Conservation (phyloP, 1,140 invertebrate species). For the Mactra quadrangularis region DNA sequence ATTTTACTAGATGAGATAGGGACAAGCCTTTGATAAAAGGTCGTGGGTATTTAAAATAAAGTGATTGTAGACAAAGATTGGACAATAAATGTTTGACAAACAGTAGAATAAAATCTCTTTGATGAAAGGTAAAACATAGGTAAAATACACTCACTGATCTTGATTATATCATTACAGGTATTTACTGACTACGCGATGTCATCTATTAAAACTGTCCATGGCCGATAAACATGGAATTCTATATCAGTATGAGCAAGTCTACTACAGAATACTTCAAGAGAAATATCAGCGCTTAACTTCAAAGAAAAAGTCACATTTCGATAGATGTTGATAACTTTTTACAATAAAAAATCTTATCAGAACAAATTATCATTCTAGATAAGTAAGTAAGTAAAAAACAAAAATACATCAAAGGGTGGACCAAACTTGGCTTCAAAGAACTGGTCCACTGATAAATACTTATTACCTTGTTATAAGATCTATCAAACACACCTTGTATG, state of each 20-base stretch:
- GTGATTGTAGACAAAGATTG: conserved; percentile 19
- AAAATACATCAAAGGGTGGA: conserved; percentile 24
- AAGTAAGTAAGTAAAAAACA: conserved; percentile 29
- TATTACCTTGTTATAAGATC: no score
- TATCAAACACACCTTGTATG: no score
- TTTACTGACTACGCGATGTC: no score
- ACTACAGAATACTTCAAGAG: no score
- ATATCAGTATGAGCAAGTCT: no score
- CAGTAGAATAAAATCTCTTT: conserved; percentile 9
- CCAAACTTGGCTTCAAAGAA: no score
- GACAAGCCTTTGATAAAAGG: conserved; percentile 11
- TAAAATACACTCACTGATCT: not conserved
- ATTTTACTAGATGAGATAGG: conserved; percentile 21
- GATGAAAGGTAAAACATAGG: conserved; percentile 28
- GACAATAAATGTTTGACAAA: conserved; percentile 13
- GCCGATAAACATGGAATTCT: no score
- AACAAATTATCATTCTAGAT: conserved; percentile 22
- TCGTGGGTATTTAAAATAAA: conserved; percentile 22
- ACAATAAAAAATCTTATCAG: conserved; percentile 18
- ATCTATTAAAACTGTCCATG: no score
- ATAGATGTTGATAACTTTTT: conserved; percentile 25
- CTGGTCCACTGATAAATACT: no score
- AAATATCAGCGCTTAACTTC: not conserved
- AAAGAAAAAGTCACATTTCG: conserved; percentile 5
- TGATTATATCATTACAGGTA: no score